Evolutionary conservation across 2,113 vertebrate species (phyloP).

Genomic region (Anhinga rufa): DNA sequence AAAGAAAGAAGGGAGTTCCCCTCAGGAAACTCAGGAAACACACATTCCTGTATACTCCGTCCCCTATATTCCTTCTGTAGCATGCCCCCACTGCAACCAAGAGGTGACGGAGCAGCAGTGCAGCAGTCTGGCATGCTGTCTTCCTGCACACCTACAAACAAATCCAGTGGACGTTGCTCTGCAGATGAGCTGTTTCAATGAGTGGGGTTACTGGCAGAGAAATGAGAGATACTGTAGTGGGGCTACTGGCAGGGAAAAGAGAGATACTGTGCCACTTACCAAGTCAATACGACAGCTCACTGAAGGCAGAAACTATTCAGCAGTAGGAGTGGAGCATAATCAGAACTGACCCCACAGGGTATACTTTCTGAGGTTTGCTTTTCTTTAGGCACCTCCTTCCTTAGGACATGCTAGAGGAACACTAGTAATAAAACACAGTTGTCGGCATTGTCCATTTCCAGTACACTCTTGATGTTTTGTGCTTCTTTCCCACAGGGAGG

Average conservation of each 20-base stretch:
- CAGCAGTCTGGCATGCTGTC: neutral
- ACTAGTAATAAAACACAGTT: neutral
- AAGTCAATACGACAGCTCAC: neutral
- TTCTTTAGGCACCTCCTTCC: neutral
- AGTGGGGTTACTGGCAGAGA: neutral
- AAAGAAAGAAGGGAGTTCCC: neutral
- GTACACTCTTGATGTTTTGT: neutral
- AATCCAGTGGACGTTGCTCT: neutral
- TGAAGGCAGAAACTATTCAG: neutral
- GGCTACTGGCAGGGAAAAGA: neutral
- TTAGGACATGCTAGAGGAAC: neutral
- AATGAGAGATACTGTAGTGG: neutral
- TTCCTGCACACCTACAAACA: neutral
- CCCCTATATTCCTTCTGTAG: neutral
- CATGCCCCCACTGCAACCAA: neutral
- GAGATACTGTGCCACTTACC: neutral
- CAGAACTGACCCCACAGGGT: neutral
- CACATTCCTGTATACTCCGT: neutral
- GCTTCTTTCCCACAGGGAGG: conserved; percentile 16
- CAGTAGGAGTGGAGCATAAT: neutral
- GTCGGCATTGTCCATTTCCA: neutral
- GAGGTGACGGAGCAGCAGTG: neutral
- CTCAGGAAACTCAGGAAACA: neutral
- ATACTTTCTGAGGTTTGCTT: neutral
- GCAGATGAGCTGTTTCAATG: neutral